Evolutionary conservation across 2,113 vertebrate species (phyloP), one percentile per base, ranked within the genome.

Genomic region (Stictonetta naevosa): DNA sequence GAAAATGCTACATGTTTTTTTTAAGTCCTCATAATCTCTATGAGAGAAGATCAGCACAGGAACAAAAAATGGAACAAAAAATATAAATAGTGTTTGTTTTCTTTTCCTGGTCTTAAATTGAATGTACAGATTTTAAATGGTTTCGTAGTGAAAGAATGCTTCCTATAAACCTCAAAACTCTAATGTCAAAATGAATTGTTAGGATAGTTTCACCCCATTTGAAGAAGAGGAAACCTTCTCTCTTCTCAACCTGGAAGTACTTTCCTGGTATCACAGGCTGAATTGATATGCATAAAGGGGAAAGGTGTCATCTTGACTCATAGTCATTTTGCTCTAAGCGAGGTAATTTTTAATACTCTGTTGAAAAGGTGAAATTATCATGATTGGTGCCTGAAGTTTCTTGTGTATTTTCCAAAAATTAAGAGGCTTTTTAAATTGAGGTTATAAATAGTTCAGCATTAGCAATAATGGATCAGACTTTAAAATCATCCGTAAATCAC

Each of bases 351-450:
- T 64, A 50, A 26, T 66, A 22, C 1, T 5, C n/a, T 25, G 58
- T 53, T 66, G 67, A 19, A 83, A 84, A 90, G 73, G 85, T 75
- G 69, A 67, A 87, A 53, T 55, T 42, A 34, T 68, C n/a, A 0
- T 53, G 62, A 42, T 83, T 68, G 50, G 59, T 80, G 63, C 68
- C 63, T 81, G 33, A n/a, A 21, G 21, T 84, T 95, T n/a, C 73
- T 92, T 69, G 8, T 77, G 55, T 67, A 31, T 86, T 94, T 92
- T 63, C 82, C n/a, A 34, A 34, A 79, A 87, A 88, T 83, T 38
- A 92, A 78, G 59, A 69, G 67, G 34, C 68, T 89, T 95, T 81
- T 86, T 10, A 80, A 96, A 88, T 29, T 48, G 79, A 85, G 77
- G 42, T 91, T 92, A 7, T 33, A n/a, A 71, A 79, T 56, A 88